A percentile compares a stretch with the other conserved stretches of the same genome.
Evolutionary conservation across 2,888 invertebrate species (phyloP).

Genomic region (Ligdia adustata): DNA sequence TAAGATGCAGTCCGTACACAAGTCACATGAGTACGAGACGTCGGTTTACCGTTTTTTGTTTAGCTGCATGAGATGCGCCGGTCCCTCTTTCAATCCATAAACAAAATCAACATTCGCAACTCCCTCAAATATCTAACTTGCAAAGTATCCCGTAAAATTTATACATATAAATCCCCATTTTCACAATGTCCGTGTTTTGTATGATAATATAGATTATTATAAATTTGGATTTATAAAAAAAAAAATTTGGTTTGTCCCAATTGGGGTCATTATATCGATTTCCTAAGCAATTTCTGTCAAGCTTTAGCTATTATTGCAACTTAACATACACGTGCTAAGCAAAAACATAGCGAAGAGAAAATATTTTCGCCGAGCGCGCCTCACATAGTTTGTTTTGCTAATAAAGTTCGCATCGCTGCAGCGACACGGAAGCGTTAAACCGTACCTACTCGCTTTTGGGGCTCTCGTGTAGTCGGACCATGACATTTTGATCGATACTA

Average conservation of each 20-base stretch:
- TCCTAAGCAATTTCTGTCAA: too few relatives aligned
- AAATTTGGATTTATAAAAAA: too few relatives aligned
- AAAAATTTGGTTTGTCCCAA: too few relatives aligned
- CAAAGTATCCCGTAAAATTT: slow-evolving; percentile 1
- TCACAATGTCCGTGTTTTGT: too few relatives aligned
- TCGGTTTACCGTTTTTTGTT: slow-evolving; percentile 72
- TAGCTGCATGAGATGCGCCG: slow-evolving; percentile 71
- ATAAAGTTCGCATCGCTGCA: slow-evolving; percentile 41
- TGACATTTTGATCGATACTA: slow-evolving; percentile 85
- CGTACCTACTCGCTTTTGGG: slow-evolving; percentile 65
- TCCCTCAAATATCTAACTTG: slow-evolving; percentile 5
- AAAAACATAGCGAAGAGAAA: not conserved
- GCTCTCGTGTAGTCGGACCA: slow-evolving; percentile 74
- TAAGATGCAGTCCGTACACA: slow-evolving; percentile 67
- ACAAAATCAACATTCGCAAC: slow-evolving; percentile 3
- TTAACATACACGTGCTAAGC: too few relatives aligned
- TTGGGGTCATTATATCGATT: too few relatives aligned
- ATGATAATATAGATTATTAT: too few relatives aligned
- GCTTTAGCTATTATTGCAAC: too few relatives aligned
- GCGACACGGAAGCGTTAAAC: slow-evolving; percentile 61
- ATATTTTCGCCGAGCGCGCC: slow-evolving; percentile 8
- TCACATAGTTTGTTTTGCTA: not conserved
- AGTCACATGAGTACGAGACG: slow-evolving; percentile 74
- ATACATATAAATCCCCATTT: too few relatives aligned
- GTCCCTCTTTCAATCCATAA: slow-evolving; percentile 40